Conservation (phyloP, 2,797 vertebrate species). For the Amniataba percoides region DNA sequence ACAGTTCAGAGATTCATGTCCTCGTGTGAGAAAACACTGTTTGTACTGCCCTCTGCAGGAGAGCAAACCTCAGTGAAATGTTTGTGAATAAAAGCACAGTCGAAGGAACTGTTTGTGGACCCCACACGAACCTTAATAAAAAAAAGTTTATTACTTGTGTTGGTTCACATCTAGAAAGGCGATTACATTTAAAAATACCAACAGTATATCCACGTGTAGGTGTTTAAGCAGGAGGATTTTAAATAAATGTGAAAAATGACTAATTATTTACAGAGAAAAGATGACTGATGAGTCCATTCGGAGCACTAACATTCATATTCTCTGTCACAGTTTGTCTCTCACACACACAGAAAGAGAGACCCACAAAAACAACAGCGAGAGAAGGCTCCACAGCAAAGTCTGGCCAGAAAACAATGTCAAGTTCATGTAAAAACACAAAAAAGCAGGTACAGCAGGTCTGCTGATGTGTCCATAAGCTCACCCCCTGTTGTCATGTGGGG, state of each 20-base stretch:
- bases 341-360: not conserved
- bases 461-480: not conserved
- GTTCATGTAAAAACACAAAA: conserved; percentile 11
- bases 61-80: conserved; percentile 33
- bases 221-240: not conserved
- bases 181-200: conserved; percentile 18
- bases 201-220: not conserved
- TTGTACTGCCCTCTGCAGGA: conserved; percentile 75
- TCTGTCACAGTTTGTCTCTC: not conserved
- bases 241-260: conserved; percentile 24
- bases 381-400: not conserved
- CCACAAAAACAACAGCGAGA: conserved; percentile 1
- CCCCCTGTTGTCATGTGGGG: not conserved
- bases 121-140: conserved; percentile 61
- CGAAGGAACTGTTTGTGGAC: conserved; percentile 33
- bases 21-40: conserved; percentile 20
- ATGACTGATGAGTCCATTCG: conserved; percentile 2
- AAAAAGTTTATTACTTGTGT: conserved; percentile 72
- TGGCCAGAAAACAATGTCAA: not conserved
- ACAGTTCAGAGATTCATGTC: not conserved
- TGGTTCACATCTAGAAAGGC: conserved; percentile 30
- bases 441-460: conserved; percentile 7
- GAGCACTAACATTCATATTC: not conserved
- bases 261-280: not conserved
- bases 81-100: conserved; percentile 25